Evolutionary conservation across 2,888 invertebrate genomes (phyloP).

Genomic region (Drosophila robusta): DNA sequence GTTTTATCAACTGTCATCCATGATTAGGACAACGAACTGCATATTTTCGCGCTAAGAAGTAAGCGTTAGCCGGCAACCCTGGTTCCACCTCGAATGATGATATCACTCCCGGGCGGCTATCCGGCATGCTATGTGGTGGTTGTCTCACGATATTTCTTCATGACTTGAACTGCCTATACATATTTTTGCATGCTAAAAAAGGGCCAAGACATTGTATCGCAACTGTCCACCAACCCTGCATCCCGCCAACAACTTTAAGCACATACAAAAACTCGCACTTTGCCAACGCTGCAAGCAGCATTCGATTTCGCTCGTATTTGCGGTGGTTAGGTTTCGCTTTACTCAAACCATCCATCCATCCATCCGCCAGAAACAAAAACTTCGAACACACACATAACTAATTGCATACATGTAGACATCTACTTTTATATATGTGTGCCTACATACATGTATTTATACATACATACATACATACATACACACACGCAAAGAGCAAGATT

Average conservation of each 20-base stretch:
- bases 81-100: not conserved
- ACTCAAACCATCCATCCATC: slow-evolving; percentile 39
- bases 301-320: slow-evolving; percentile 63
- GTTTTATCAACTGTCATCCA: not conserved
- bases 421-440: slow-evolving; percentile 21
- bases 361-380: slow-evolving; percentile 35
- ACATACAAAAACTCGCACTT: slow-evolving; percentile 33
- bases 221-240: slow-evolving; percentile 33
- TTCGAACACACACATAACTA: slow-evolving; percentile 47
- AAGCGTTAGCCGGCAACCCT: not conserved
- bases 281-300: slow-evolving; percentile 49
- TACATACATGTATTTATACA: slow-evolving; percentile 15
- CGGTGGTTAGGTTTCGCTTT: slow-evolving; percentile 48
- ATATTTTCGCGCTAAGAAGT: slow-evolving; percentile 5
- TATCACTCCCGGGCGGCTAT: slow-evolving; percentile 5
- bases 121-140: slow-evolving; percentile 35
- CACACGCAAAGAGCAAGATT: slow-evolving; percentile 51
- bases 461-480: slow-evolving; percentile 11
- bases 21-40: not conserved
- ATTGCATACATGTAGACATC: slow-evolving; percentile 22
- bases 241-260: slow-evolving; percentile 36
- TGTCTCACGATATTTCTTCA: slow-evolving; percentile 38
- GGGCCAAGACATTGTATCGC: slow-evolving; percentile 55
- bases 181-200: slow-evolving; percentile 37
- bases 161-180: slow-evolving; percentile 17